Conservation (phyloP, 2,888 invertebrate species). For the Rotaria magnacalcarata region DNA sequence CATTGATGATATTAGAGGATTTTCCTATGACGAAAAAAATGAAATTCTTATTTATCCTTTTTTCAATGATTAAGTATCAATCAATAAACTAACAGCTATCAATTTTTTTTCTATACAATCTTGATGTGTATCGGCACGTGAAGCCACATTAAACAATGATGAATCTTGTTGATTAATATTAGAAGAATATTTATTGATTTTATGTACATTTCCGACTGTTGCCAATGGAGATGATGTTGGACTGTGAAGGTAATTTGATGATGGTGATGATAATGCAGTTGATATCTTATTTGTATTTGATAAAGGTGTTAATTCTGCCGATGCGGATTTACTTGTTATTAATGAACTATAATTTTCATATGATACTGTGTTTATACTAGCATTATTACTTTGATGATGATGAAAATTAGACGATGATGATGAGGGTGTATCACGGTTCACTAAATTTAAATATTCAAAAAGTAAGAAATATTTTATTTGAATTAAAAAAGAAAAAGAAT, state of each 20-base stretch:
- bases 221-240: background rate
- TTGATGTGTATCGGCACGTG: background rate
- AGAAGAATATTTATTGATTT: background rate
- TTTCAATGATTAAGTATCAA: background rate
- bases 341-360: background rate
- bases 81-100: background rate
- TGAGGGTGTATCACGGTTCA: conserved; percentile 7
- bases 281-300: background rate
- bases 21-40: background rate
- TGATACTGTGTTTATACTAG: background rate
- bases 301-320: background rate
- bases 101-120: background rate
- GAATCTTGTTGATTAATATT: conserved; percentile 8
- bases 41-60: background rate
- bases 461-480: too few relatives aligned
- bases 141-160: background rate
- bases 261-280: background rate
- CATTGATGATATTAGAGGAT: background rate
- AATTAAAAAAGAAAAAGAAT: too few relatives aligned
- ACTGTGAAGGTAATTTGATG: background rate
- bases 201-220: background rate
- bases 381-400: background rate
- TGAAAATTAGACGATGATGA: conserved; percentile 13
- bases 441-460: background rate
- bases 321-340: background rate